Evolutionary conservation across 2,113 vertebrate species (phyloP), one percentile per base, ranked within the genome.

Genomic region (Empidonax traillii): DNA sequence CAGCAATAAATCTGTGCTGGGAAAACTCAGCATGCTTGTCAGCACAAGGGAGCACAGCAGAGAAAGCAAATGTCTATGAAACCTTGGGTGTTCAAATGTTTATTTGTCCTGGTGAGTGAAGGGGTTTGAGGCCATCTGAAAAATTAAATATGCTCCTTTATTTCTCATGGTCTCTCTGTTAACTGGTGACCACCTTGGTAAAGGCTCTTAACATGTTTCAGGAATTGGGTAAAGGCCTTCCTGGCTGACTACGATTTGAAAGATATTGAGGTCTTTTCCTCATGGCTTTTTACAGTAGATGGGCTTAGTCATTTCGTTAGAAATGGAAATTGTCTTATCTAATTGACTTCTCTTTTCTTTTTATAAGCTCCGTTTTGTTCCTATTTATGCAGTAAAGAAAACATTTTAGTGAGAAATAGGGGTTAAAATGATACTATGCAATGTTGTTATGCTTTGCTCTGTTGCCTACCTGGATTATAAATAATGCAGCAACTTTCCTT

Each of bases 101-200:
- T 53, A 21, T 49, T n/a, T 66, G 2, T 2, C 0, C 47, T 84
- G 62, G 30, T 72, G 35, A 65, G 53, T 0, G 0, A 72, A 81
- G 89, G 31, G 31, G 23, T 62, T 59, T 68, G 53, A 79, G 62
- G 52, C 19, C 22, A 33, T 43, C 22, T 66, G 69, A 63, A 43
- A 61, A 80, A 17, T 35, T 33, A 20, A 58, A 28, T 20, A 7
- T 2, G 4, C 8, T 72, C 14, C n/a, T 89, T 58, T 62, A 19
- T 82, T 87, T 94, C 3, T 12, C 31, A 4, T 41, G n/a, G 10
- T 56, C 35, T 58, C 31, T 51, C 62, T 66, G 22, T 43, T 33
- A 56, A 3, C n/a, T 44, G 52, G 17, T 3, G 0, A 31, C 35
- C 10, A 24, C 4, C 22, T 25, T 0, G 8, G 41, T 31, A n/a